Base-by-base conservation (phyloP, 2,113 vertebrate genomes). In the Urocynchramus pylzowi region DNA sequence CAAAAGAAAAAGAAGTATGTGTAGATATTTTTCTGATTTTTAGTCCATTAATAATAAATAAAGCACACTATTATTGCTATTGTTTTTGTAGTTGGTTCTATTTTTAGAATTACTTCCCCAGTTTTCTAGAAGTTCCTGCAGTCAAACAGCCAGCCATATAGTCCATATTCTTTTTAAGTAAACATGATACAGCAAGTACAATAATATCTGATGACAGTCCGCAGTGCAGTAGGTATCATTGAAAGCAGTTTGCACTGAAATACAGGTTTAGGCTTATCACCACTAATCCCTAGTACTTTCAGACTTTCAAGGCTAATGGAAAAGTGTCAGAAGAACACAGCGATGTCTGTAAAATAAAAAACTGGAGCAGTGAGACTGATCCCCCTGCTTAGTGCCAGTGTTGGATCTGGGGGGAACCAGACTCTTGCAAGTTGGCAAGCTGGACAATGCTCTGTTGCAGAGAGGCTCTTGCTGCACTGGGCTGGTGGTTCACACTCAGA, bases 371-470 rank as follows among this genome's bases (percentile, higher is more conserved):
- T 47, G 70, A 85, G 24, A 15, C 18, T 41, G 47, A 33, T 67
- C 2, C 11, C 15, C 26, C 4, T n/a, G n/a, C 14, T 21, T 47
- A 37, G 22, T 3, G 4, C 14, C 26, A 9, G 4, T 16, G 39
- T 16, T 35, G 33, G 12, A 68, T 35, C 35, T 17, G 52, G 17
- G 5, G 12, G 7, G 6, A 75, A 8, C 23, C 1, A 2, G 26
- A 24, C 6, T 18, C 67, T 75, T 50, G 44, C 14, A 26, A 75
- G n/a, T n/a, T n/a, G 16, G 49, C 44, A 64, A 39, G 28, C 5
- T 65, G 56, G 22, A 79, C 20, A 0, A 1, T 16, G 27, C 8
- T 1, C 0, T 37, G 4, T 3, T 65, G 21, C 31, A 56, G 49
- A 45, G 16, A 20, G 13, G 23, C 4, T 53, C 22, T 37, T 74